These are phyloP conservation scores for Charanyca ferruginea DNA, from an alignment of 2,888 invertebrate species.

Conservation along the genomic window DNA sequence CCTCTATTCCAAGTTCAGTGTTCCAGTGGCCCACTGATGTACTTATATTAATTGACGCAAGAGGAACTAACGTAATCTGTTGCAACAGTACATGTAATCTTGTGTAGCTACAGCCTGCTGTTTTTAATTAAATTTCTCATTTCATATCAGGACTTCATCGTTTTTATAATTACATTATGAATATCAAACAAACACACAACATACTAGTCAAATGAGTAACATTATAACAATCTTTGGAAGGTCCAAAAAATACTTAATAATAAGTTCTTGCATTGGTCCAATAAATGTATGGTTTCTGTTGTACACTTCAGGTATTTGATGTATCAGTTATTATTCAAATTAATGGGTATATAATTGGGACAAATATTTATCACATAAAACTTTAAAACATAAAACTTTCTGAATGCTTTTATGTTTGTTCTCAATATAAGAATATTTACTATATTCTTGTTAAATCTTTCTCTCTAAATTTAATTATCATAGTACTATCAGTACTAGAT, in stretches of 20 bases:
- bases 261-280: background rate
- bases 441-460: background rate
- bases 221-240: background rate
- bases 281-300: background rate
- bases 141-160: conserved; percentile 9
- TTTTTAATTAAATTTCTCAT: conserved; percentile 3
- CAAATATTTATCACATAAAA: background rate
- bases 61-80: conserved; percentile 41
- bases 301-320: background rate
- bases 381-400: conserved; percentile 8
- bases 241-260: background rate
- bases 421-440: background rate
- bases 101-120: background rate
- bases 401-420: background rate
- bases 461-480: too few relatives aligned
- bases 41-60: conserved; percentile 33
- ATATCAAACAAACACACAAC: too few relatives aligned
- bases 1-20: conserved; percentile 52
- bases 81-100: conserved; percentile 11
- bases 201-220: background rate
- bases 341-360: background rate
- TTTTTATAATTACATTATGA: conserved; percentile 3
- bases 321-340: background rate
- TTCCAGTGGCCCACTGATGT: conserved; percentile 42
- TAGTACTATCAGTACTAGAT: too few relatives aligned